A percentile compares a stretch with the other conserved stretches of the same genome.
Conservation (phyloP, 2,113 vertebrate species). For the Mastomys natalensis region DNA sequence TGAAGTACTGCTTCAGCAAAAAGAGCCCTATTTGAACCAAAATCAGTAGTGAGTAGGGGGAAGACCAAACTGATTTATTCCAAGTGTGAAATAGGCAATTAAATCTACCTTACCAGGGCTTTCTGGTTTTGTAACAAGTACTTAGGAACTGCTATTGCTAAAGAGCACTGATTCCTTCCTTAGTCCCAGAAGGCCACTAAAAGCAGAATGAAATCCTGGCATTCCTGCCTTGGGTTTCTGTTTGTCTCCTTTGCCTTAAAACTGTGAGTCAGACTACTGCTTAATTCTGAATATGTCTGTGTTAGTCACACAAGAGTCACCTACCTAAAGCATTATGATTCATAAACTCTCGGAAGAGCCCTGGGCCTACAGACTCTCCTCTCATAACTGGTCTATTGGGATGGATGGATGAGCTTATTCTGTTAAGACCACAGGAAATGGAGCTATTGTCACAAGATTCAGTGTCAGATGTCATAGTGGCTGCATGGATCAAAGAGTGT, state of each 20-base stretch:
- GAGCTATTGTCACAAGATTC: not conserved
- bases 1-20: not conserved
- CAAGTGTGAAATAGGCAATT: not conserved
- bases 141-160: not conserved
- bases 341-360: not conserved
- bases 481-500: not conserved
- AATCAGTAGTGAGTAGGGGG: rapidly evolving
- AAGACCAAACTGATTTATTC: not conserved
- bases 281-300: not conserved
- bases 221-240: not conserved
- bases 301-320: not conserved
- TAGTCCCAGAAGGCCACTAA: not conserved
- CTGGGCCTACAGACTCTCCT: not conserved
- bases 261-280: not conserved
- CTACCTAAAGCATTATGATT: not conserved
- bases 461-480: not conserved
- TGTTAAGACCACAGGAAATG: not conserved
- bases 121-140: not conserved
- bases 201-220: not conserved
- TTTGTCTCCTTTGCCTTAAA: not conserved
- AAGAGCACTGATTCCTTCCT: not conserved
- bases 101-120: not conserved
- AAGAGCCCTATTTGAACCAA: not conserved
- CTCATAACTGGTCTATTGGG: not conserved
- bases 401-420: not conserved